A percentile compares a stretch with the other conserved stretches of the same genome.
These are phyloP conservation scores for Datnioides undecimradiatus DNA, from an alignment of 2,113 vertebrate genomes.

Conservation along the genomic window DNA sequence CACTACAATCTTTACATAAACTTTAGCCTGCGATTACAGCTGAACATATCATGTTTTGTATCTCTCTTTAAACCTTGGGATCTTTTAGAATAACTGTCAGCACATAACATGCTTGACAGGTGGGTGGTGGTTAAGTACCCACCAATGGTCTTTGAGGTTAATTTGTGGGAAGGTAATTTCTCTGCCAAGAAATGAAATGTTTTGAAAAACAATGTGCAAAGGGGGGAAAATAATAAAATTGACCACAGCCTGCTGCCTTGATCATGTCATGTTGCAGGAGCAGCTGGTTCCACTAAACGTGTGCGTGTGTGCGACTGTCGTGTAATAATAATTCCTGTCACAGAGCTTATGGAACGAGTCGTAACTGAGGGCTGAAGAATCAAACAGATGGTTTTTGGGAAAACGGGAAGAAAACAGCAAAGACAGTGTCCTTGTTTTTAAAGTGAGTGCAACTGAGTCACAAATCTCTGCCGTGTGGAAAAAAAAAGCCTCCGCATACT, in stretches of 20 bases:
- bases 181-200: conserved; percentile 13
- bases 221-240: neutral
- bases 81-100: neutral
- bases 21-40: neutral
- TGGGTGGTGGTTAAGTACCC: neutral
- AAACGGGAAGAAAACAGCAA: conserved; percentile 40
- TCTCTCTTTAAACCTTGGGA: neutral
- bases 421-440: conserved; percentile 49
- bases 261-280: conserved; percentile 6
- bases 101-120: neutral
- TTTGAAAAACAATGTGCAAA: conserved; percentile 4
- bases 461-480: conserved; percentile 47
- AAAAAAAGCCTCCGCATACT: conserved; percentile 45
- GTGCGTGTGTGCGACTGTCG: conserved; percentile 20
- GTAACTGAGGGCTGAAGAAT: conserved; percentile 4
- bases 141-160: neutral
- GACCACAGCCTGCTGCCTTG: neutral
- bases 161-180: conserved; percentile 7
- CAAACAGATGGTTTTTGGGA: conserved; percentile 37
- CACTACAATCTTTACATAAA: neutral
- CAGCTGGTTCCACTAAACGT: conserved; percentile 5
- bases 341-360: neutral
- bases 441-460: conserved; percentile 47
- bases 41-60: neutral
- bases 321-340: conserved; percentile 43